These are phyloP conservation scores for Pseudoips prasinana DNA, from an alignment of 2,888 invertebrate genomes.

Conservation along the genomic window DNA sequence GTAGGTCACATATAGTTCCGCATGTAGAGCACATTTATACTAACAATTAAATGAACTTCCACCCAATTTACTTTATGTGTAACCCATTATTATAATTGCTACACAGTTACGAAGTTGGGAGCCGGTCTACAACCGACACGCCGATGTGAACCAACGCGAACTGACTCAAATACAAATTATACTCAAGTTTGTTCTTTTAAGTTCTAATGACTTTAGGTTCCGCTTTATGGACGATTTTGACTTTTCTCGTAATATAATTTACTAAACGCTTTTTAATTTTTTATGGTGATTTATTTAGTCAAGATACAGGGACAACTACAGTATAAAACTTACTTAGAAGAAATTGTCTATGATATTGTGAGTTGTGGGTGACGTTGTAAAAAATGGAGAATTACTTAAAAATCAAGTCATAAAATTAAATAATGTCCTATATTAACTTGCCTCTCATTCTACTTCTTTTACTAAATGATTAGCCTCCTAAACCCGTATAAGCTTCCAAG, in stretches of 20 bases:
- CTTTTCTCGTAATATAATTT: slow-evolving; percentile 27
- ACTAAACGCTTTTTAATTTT: too few relatives aligned
- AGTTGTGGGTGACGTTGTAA: too few relatives aligned
- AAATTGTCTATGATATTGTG: too few relatives aligned
- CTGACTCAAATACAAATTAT: slow-evolving; percentile 46
- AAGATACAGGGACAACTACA: too few relatives aligned
- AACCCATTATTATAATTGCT: slow-evolving; percentile 72
- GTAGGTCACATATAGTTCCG: slow-evolving; percentile 40
- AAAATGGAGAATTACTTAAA: too few relatives aligned
- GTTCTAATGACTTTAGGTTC: slow-evolving; percentile 34
- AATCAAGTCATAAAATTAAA: too few relatives aligned
- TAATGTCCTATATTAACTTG: too few relatives aligned
- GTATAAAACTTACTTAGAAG: too few relatives aligned
- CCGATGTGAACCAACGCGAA: slow-evolving; percentile 46
- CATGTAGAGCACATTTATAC: slow-evolving; percentile 49
- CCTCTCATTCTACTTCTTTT: too few relatives aligned
- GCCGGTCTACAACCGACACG: slow-evolving; percentile 38
- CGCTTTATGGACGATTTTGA: slow-evolving; percentile 27
- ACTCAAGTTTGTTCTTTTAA: slow-evolving; percentile 45
- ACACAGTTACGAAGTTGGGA: slow-evolving; percentile 56
- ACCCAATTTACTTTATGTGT: slow-evolving; percentile 68
- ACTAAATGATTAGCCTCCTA: too few relatives aligned
- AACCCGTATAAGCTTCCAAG: too few relatives aligned
- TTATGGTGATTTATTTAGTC: too few relatives aligned
- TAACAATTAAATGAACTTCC: slow-evolving; percentile 64